A percentile compares a stretch with the other conserved stretches of the same genome.
Conservation (phyloP, 2,113 vertebrate species). For the Burhinus bistriatus region DNA sequence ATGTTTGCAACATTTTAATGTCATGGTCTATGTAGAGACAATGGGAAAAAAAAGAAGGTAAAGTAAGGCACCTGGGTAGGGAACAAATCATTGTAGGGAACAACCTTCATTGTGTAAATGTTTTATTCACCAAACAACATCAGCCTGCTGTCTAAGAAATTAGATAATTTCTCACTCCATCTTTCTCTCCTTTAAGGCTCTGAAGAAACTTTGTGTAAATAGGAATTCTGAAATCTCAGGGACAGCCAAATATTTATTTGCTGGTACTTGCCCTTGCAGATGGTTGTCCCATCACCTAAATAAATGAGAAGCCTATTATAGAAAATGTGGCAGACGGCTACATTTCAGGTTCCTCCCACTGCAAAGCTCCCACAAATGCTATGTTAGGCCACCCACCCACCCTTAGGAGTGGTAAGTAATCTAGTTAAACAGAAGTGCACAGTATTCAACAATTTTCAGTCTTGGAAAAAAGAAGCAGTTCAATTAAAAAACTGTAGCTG, state of each 20-base stretch:
- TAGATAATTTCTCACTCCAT: neutral
- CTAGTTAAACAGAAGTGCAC: neutral
- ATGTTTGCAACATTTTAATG: neutral
- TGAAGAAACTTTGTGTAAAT: neutral
- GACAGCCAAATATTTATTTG: neutral
- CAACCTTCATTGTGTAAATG: neutral
- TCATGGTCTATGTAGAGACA: rapidly evolving
- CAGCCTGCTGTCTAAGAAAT: neutral
- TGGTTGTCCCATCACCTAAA: neutral
- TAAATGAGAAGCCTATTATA: neutral
- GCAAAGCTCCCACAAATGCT: neutral
- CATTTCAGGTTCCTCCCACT: neutral
- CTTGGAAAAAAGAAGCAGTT: neutral
- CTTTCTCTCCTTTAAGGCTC: neutral
- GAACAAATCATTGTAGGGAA: neutral
- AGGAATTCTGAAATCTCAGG: neutral
- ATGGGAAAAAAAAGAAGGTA: neutral
- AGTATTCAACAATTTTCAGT: neutral
- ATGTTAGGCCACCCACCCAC: neutral
- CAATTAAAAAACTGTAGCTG: neutral
- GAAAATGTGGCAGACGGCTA: neutral
- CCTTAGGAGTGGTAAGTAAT: neutral
- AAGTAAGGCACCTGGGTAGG: neutral
- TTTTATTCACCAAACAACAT: neutral
- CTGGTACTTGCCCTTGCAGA: neutral